Evolutionary conservation across 2,113 vertebrate genomes (phyloP).

Genomic region (Passer montanus): DNA sequence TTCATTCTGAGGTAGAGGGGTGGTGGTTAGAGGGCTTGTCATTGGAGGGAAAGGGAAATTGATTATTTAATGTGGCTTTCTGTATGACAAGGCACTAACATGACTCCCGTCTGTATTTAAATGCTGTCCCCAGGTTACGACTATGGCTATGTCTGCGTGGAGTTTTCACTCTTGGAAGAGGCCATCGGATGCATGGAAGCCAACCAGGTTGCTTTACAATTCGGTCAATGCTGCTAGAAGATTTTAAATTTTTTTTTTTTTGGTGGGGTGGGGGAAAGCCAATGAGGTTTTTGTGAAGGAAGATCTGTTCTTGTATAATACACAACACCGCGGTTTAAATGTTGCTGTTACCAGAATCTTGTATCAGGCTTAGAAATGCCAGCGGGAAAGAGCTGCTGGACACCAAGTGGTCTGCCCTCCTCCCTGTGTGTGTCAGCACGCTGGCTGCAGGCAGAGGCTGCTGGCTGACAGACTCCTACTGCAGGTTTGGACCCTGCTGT

Average conservation of each 20-base stretch:
- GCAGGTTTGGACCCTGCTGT: conserved; percentile 34
- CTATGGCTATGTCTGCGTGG: conserved; percentile 99
- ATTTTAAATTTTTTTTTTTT: conserved; percentile 64
- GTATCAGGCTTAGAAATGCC: conserved; percentile 34
- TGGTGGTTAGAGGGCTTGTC: conserved; percentile 64
- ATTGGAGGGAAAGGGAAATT: conserved; percentile 74
- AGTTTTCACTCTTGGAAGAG: conserved; percentile 99
- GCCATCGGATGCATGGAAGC: conserved; percentile 99
- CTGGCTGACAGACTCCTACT: background rate
- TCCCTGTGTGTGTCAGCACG: background rate
- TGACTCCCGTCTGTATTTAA: conserved; percentile 99
- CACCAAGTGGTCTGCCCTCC: background rate
- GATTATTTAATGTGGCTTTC: conserved; percentile 76
- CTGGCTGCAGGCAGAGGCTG: conserved; percentile 26
- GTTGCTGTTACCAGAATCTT: conserved; percentile 46
- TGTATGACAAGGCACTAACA: conserved; percentile 90
- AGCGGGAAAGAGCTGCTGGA: conserved; percentile 20
- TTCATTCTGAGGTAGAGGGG: conserved; percentile 49
- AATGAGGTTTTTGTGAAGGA: conserved; percentile 61
- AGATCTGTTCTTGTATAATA: conserved; percentile 58
- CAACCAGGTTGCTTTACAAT: conserved; percentile 99
- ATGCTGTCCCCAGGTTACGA: conserved; percentile 99
- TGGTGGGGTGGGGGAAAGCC: conserved; percentile 80
- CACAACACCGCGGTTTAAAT: conserved; percentile 30
- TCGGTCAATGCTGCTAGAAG: conserved; percentile 93